These are phyloP conservation scores for Mixornis gularis DNA, from an alignment of 2,113 vertebrate genomes.

Conservation along the genomic window DNA sequence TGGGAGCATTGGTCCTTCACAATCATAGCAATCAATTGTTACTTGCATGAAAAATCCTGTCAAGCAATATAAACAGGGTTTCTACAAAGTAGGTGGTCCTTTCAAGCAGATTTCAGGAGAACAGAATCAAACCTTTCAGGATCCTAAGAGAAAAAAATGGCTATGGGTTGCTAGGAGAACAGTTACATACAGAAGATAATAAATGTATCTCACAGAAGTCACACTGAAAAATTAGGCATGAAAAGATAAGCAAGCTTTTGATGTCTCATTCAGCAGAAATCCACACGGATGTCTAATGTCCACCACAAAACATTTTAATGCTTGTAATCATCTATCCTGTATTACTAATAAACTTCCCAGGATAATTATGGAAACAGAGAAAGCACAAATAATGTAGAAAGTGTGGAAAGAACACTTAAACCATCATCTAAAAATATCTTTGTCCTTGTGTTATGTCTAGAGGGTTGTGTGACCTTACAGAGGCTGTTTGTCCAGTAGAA, in stretches of 20 bases:
- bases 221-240: not conserved
- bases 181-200: not conserved
- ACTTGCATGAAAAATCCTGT: not conserved
- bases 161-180: not conserved
- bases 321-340: not conserved
- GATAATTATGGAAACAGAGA: not conserved
- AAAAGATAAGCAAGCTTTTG: not conserved
- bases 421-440: not conserved
- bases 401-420: not conserved
- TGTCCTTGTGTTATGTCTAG: not conserved
- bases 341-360: not conserved
- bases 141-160: not conserved
- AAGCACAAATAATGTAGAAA: not conserved
- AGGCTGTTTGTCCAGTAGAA: not conserved
- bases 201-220: not conserved
- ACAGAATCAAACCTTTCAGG: not conserved
- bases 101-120: not conserved
- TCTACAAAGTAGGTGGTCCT: not conserved
- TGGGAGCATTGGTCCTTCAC: not conserved
- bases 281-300: not conserved
- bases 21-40: not conserved
- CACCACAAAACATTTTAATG: not conserved
- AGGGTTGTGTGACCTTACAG: not conserved
- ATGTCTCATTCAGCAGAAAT: not conserved
- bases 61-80: not conserved